These are phyloP conservation scores for Crocidura indochinensis DNA, from an alignment of 2,797 vertebrate genomes.

Conservation along the genomic window DNA sequence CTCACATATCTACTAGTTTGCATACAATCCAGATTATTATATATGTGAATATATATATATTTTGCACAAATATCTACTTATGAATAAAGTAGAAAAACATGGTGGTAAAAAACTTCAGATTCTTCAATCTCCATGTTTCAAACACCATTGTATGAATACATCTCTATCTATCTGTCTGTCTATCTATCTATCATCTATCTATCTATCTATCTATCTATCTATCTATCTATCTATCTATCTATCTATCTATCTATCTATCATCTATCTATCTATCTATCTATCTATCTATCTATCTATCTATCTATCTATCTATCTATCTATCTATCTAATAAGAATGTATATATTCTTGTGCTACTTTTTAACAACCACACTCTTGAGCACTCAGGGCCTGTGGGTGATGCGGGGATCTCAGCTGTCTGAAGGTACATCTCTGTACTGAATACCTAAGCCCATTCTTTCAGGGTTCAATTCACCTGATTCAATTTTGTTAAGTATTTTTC, in stretches of 20 bases:
- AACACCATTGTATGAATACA: conserved; percentile 79
- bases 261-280: too few species aligned
- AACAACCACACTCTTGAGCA: conserved; percentile 91
- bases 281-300: too few species aligned
- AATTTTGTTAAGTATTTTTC: too few species aligned
- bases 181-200: too few species aligned
- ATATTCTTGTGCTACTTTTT: conserved; percentile 65
- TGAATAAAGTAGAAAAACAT: conserved; percentile 80
- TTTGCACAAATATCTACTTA: conserved; percentile 77
- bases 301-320: too few species aligned
- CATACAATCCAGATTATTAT: conserved; percentile 51
- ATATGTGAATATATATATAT: neutral
- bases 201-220: too few species aligned
- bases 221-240: too few species aligned
- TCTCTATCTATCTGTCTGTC: too few species aligned
- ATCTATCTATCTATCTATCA: too few species aligned
- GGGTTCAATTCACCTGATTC: conserved; percentile 91
- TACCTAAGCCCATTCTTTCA: conserved; percentile 92
- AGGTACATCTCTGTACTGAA: conserved; percentile 92
- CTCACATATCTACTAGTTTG: conserved; percentile 55
- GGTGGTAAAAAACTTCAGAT: conserved; percentile 84
- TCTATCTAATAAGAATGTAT: too few species aligned
- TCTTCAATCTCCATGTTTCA: conserved; percentile 85
- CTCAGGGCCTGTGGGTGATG: conserved; percentile 90
- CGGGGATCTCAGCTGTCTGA: conserved; percentile 92